phyloP scores from a whole-genome alignment of 2,888 invertebrate genomes.

The Listrodromus nycthemerus region DNA sequence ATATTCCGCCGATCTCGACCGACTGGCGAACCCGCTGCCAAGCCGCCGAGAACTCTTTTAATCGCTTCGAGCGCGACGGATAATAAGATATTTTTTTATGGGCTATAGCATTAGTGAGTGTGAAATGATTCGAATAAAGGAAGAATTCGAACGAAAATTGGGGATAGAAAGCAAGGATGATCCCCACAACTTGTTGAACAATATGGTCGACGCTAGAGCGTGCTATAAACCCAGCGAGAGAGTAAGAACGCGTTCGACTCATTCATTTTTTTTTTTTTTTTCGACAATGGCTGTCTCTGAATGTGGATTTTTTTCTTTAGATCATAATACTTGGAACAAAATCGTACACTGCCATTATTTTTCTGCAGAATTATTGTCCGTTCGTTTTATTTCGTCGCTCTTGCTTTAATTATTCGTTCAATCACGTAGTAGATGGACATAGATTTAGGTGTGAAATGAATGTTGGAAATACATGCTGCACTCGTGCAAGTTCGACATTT shows the following conservation, averaged over 20 bases:
- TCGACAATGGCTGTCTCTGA: slow-evolving; percentile 52
- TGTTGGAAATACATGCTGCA: slow-evolving; percentile 52
- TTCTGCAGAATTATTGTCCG: slow-evolving; percentile 4
- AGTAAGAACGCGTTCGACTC: slow-evolving; percentile 77
- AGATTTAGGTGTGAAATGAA: slow-evolving; percentile 32
- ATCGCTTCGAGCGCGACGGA: slow-evolving; percentile 5
- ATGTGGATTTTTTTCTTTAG: slow-evolving; percentile 39
- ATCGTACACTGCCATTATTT: slow-evolving; percentile 2
- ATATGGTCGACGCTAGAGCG: slow-evolving; percentile 83
- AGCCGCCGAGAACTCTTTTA: slow-evolving; percentile 9
- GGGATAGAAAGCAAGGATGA: slow-evolving; percentile 78
- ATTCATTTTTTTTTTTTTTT: slow-evolving; percentile 44
- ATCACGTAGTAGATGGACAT: slow-evolving; percentile 37
- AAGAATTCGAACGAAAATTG: slow-evolving; percentile 77
- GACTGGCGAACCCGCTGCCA: slow-evolving; percentile 28
- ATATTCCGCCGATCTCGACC: slow-evolving; percentile 7
- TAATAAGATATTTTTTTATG: slow-evolving; percentile 57
- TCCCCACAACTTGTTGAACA: slow-evolving; percentile 80
- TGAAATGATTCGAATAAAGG: slow-evolving; percentile 76
- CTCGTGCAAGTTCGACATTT: slow-evolving; percentile 40
- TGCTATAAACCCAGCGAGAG: slow-evolving; percentile 84
- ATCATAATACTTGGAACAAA: not conserved
- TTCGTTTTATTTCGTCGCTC: slow-evolving; percentile 43
- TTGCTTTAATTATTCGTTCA: slow-evolving; percentile 52
- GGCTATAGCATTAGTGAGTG: slow-evolving; percentile 66